phyloP scores from a whole-genome alignment of 2,113 vertebrate genomes.

The Echinops telfairi region DNA sequence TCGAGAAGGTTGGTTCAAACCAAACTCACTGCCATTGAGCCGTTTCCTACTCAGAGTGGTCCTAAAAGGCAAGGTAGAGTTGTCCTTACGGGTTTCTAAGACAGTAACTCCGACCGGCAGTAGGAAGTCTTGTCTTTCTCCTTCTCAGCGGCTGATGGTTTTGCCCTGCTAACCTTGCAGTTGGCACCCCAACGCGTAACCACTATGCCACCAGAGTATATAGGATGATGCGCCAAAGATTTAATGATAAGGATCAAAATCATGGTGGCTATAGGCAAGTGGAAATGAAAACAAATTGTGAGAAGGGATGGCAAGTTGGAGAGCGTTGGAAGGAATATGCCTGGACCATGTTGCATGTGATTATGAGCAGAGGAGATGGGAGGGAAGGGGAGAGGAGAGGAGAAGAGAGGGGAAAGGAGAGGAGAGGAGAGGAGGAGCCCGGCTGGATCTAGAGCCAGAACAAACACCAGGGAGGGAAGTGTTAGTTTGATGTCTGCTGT shows the following conservation, averaged over 20 bases:
- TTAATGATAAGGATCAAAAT: neutral
- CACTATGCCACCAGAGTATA: neutral
- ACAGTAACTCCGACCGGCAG: no score
- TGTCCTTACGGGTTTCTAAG: no score
- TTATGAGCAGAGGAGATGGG: accelerated
- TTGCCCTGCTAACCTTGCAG: no score
- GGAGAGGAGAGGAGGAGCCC: no score
- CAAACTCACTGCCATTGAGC: no score
- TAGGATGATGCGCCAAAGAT: neutral
- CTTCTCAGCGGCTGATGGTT: no score
- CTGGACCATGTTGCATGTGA: neutral
- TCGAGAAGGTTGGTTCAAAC: neutral
- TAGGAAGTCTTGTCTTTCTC: no score
- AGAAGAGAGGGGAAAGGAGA: no score
- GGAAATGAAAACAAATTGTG: neutral
- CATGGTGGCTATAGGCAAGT: neutral
- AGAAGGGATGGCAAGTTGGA: neutral
- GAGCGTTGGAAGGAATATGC: neutral
- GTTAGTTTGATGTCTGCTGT: neutral
- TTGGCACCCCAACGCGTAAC: no score
- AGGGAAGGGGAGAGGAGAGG: no score
- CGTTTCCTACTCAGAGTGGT: no score
- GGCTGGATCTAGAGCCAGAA: neutral
- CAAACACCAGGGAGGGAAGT: neutral
- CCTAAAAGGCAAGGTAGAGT: no score